Evolutionary conservation across 2,888 invertebrate species (phyloP).

Genomic region (Suillia variegata): DNA sequence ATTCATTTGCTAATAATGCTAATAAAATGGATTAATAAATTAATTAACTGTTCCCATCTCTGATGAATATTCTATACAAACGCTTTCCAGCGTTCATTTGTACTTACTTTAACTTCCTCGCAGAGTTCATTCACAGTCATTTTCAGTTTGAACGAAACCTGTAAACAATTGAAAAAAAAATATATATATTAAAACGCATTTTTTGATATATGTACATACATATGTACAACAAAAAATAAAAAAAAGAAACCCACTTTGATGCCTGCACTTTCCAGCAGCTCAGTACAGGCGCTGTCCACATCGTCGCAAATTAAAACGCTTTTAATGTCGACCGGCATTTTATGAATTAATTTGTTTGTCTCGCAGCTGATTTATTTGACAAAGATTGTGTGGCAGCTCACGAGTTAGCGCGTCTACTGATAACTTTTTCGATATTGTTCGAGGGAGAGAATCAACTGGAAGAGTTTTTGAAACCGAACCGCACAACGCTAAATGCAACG

Average conservation of each 20-base stretch:
- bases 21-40: too few relatives aligned
- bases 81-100: too few relatives aligned
- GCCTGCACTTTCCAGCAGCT: slow-evolving; percentile 76
- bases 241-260: slow-evolving; percentile 69
- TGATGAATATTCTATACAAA: too few relatives aligned
- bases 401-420: background rate
- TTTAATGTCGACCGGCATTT: slow-evolving; percentile 69
- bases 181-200: background rate
- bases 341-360: too few relatives aligned
- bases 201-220: background rate
- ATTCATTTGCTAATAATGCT: too few relatives aligned
- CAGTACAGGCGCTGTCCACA: slow-evolving; percentile 84
- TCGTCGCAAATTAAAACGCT: slow-evolving; percentile 92
- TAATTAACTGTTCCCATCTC: too few relatives aligned
- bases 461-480: too few relatives aligned
- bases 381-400: background rate
- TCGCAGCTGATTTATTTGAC: background rate
- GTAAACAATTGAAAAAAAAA: slow-evolving; percentile 22
- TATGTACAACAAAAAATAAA: slow-evolving; percentile 5
- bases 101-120: slow-evolving; percentile 79
- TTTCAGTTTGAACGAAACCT: slow-evolving; percentile 73
- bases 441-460: background rate
- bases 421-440: background rate
- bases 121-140: slow-evolving; percentile 79
- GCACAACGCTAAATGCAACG: slow-evolving; percentile 22